Evolutionary conservation across 2,797 vertebrate genomes (phyloP).

Genomic region (Enteromius afrohamiltoni): DNA sequence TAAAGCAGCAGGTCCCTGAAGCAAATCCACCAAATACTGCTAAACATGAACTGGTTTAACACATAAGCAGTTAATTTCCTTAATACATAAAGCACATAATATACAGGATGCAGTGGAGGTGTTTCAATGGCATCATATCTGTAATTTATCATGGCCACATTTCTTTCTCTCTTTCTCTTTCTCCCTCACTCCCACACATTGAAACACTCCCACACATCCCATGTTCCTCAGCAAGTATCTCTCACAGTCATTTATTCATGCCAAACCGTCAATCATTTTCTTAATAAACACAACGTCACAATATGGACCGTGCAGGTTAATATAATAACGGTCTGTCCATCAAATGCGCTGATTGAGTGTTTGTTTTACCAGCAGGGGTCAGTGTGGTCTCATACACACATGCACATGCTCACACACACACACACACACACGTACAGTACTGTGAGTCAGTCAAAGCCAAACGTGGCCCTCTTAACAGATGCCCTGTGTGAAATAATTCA

Average conservation of each 20-base stretch:
- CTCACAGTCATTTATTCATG: conserved; percentile 40
- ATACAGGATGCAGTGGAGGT: conserved; percentile 10
- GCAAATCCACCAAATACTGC: background rate
- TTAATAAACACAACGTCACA: conserved; percentile 42
- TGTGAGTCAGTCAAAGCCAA: conserved; percentile 17
- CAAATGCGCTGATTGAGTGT: conserved; percentile 16
- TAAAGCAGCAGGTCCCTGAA: background rate
- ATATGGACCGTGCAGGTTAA: conserved; percentile 36
- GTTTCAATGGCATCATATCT: conserved; percentile 16
- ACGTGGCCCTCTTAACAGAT: conserved; percentile 50
- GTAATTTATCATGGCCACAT: conserved; percentile 38
- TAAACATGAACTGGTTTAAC: background rate
- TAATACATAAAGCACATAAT: conserved; percentile 21
- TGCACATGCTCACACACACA: conserved; percentile 23
- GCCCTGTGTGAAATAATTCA: conserved; percentile 54
- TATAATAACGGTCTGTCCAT: conserved; percentile 39
- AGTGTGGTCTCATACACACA: conserved; percentile 73
- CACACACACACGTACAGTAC: conserved; percentile 33
- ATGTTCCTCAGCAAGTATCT: conserved; percentile 43
- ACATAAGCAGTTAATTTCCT: conserved; percentile 6
- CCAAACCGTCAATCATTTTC: conserved; percentile 37
- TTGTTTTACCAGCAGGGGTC: conserved; percentile 79
- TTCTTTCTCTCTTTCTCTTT: background rate
- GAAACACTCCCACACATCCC: conserved; percentile 26
- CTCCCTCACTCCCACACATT: conserved; percentile 21